A percentile compares a stretch with the other conserved stretches of the same genome.
phyloP scores from a whole-genome alignment of 2,113 vertebrate species.

The Nansenia antarctica region DNA sequence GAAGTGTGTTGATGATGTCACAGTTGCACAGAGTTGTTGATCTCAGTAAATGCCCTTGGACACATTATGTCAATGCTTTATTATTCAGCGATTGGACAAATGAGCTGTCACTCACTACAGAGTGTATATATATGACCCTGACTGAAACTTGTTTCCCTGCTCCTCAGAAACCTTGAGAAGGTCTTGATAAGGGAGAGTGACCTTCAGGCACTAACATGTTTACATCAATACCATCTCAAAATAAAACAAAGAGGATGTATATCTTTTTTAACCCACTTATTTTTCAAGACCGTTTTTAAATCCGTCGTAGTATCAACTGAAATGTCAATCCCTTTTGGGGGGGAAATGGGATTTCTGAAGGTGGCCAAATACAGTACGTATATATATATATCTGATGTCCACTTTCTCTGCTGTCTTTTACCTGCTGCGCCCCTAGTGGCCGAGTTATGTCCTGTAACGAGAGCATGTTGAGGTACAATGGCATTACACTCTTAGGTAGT shows the following conservation, averaged over 20 bases:
- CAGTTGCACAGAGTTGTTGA: too few species aligned
- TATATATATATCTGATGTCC: constrained; percentile 25
- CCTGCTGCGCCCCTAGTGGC: background rate
- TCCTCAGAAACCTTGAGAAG: background rate
- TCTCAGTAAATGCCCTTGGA: too few species aligned
- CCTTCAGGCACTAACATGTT: constrained; percentile 38
- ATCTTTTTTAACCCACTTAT: constrained; percentile 55
- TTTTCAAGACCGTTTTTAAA: constrained; percentile 49
- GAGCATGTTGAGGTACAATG: constrained; percentile 6
- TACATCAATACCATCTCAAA: constrained; percentile 51
- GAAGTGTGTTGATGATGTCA: too few species aligned
- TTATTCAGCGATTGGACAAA: background rate
- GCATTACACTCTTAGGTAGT: background rate
- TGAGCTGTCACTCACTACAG: background rate
- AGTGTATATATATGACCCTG: background rate
- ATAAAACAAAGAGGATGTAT: constrained; percentile 32
- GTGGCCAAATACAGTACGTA: constrained; percentile 66
- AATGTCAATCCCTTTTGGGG: constrained; percentile 12
- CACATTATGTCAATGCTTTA: background rate
- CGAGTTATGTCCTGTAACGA: background rate
- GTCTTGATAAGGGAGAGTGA: constrained; percentile 1
- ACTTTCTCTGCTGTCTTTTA: constrained; percentile 6
- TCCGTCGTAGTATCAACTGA: constrained; percentile 16
- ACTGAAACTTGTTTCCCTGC: background rate
- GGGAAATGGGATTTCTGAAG: constrained; percentile 34